Percentiles rank a stretch among this genome's conserved stretches.
Conservation (phyloP, 2,797 vertebrate species). For the Chrysocyon brachyurus region DNA sequence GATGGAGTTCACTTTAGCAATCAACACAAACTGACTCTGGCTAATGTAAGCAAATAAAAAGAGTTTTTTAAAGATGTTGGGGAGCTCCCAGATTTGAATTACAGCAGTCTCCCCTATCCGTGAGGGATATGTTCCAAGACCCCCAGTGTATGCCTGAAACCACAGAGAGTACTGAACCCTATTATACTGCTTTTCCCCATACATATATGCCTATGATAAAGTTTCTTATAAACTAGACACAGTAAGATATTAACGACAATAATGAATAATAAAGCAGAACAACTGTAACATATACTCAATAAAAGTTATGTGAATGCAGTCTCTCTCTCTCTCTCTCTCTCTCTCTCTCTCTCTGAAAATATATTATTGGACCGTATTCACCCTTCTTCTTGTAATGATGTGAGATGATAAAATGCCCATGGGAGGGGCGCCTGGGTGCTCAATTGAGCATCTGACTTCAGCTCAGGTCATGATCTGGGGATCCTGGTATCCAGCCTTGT, state of each 20-base stretch:
- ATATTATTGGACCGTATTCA: not conserved
- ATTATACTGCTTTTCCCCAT: not conserved
- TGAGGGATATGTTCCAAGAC: not conserved
- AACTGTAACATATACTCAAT: not conserved
- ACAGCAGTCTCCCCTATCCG: not conserved
- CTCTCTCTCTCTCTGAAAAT: not conserved
- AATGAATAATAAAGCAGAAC: not conserved
- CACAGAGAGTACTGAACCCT: not conserved
- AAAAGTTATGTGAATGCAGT: not conserved
- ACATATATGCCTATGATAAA: not conserved
- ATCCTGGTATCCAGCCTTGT: not conserved
- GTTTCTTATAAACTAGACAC: not conserved
- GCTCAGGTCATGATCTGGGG: not conserved
- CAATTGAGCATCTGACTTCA: not conserved
- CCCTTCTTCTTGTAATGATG: not conserved
- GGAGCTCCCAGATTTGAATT: not conserved
- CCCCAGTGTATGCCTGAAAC: not conserved
- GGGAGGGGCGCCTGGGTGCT: not conserved
- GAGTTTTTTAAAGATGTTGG: not conserved
- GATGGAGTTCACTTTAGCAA: not conserved
- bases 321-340: not conserved
- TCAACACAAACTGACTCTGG: not conserved
- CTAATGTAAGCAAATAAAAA: slow-evolving; percentile 46
- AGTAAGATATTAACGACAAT: not conserved
- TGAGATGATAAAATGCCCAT: not conserved